Evolutionary conservation across 23 tunicate genomes (phyloP), one percentile per base, ranked within the genome.

Genomic region (Phallusia fumigata): DNA sequence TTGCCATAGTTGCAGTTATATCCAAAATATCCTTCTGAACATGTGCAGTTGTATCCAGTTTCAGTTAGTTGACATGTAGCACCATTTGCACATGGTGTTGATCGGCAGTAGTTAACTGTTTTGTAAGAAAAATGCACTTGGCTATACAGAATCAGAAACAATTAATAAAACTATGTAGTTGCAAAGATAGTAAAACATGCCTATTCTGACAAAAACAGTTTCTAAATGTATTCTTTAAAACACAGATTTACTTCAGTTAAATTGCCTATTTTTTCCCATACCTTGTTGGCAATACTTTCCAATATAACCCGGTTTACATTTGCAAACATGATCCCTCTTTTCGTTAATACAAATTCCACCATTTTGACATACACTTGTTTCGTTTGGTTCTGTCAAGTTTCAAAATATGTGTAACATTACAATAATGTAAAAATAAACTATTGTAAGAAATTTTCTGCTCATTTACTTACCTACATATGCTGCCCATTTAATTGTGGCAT

Each of bases 201-300:
- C n/a, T n/a, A n/a, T n/a, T n/a, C n/a, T n/a, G n/a, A n/a, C n/a
- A n/a, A n/a, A n/a, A n/a, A n/a, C n/a, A n/a, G n/a, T n/a, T n/a
- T n/a, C n/a, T n/a, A n/a, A n/a, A n/a, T n/a, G n/a, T n/a, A n/a
- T n/a, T n/a, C n/a, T n/a, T n/a, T n/a, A n/a, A n/a, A n/a, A n/a
- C n/a, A n/a, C n/a, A n/a, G n/a, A n/a, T n/a, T n/a, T n/a, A n/a
- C n/a, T n/a, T n/a, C n/a, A n/a, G n/a, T n/a, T n/a, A n/a, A n/a
- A n/a, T n/a, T n/a, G n/a, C n/a, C n/a, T n/a, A n/a, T n/a, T n/a
- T n/a, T 40, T 40, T 40, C 5, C 10, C 13, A 58, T 58, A 58
- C 69, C 69, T 58, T 58, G 69, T 58, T 58, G 69, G 28, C 69
- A 58, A 58, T 58, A 24, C 5, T 58, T 24, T 58, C 69, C 69